phyloP scores from a whole-genome alignment of 2,113 vertebrate species.

The Galbula dea region DNA sequence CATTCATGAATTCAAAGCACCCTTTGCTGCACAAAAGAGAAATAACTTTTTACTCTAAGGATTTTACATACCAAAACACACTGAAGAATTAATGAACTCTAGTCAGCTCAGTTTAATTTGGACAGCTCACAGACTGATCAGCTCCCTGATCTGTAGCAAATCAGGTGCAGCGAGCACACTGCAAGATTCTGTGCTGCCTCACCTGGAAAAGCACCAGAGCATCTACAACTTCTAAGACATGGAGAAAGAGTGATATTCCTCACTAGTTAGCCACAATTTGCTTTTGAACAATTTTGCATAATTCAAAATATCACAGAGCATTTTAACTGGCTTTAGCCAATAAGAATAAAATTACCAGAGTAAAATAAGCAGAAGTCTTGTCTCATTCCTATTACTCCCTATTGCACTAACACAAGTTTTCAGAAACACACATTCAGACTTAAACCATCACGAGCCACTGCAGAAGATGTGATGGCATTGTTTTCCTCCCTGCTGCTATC shows the following conservation, averaged over 20 bases:
- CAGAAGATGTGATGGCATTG: neutral
- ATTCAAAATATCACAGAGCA: neutral
- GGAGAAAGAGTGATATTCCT: neutral
- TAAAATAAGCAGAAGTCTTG: neutral
- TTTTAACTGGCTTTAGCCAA: neutral
- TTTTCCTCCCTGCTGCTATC: neutral
- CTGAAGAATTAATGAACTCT: neutral
- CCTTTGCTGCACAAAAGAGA: neutral
- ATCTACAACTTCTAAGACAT: neutral
- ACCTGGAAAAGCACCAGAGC: neutral
- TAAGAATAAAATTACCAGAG: neutral
- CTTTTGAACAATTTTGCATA: neutral
- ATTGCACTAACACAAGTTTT: neutral
- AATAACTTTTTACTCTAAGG: neutral
- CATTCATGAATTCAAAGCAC: neutral
- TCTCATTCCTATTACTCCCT: neutral
- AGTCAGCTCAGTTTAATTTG: neutral
- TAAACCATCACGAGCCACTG: neutral
- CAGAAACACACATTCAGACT: neutral
- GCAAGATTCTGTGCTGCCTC: neutral
- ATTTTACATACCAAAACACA: neutral
- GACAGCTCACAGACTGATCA: neutral
- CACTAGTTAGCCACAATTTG: neutral
- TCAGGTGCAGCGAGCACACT: rapidly evolving
- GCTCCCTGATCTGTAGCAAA: neutral